Base-by-base conservation (phyloP, 1,140 invertebrate species). In the Prorops nasuta region DNA sequence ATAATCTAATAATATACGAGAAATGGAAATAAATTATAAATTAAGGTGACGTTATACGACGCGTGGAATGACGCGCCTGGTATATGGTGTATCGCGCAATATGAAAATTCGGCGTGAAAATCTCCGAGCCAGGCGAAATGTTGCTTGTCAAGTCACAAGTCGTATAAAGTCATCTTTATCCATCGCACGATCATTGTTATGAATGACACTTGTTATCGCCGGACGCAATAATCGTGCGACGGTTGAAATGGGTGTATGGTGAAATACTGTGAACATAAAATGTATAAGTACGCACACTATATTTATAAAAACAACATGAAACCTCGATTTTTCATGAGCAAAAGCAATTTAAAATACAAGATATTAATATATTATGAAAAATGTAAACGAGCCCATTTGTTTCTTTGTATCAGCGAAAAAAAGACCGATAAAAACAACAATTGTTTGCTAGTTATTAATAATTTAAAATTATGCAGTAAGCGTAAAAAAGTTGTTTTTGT, bases 251-350 rank as follows among this genome's bases (percentile, higher is more conserved):
- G 24, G 10, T 28, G 4, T 28, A 28, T 10, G 4, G 24, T 28
- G 10, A 4, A 28, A 28, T 43, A 49, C 15, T 49, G 38, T 32
- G 38, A 16, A 43, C 44, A 16, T 54, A 35, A n/a, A 54, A 40
- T 31, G 44, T 28, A 21, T 54, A 54, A 54, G 47, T 54, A 54
- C 51, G 20, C 19, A 21, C n/a, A 37, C 40, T 50, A 50, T 17
- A 9, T 20, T 54, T 14, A 16, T 44, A 17, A 4, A 22, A 28
- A 9, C 6, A 42, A 31, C 12, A 31, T 38, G 2, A 10, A 16
- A 16, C 18, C 3, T 18, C 17, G 24, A 28, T 6, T 28, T 28
- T 28, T 28, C 4, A 6, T 28, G 4, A 4, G 10, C 24, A 28
- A 4, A 28, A 28, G 24, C 4, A 10, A 28, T 4, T 6, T 10